Evolutionary conservation across 2,888 invertebrate genomes (phyloP).

Genomic region (Idaea aversata): DNA sequence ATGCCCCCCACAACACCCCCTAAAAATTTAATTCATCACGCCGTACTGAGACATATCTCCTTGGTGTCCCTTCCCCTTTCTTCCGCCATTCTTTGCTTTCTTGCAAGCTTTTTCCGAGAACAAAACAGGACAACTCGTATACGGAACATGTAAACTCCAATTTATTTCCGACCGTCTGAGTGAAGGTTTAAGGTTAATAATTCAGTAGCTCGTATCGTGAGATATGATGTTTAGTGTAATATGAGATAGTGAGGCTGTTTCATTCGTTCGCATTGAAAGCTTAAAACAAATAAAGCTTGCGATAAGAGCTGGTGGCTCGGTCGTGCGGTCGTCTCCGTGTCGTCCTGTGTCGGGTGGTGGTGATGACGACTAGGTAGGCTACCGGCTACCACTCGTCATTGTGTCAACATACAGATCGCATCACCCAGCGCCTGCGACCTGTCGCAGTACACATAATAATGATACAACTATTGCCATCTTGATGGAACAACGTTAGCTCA

Average conservation of each 20-base stretch:
- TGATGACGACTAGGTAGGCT: slow-evolving; percentile 33
- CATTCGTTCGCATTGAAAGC: slow-evolving; percentile 75
- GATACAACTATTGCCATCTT: no score
- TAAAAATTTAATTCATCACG: slow-evolving; percentile 81
- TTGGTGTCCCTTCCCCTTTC: slow-evolving; percentile 73
- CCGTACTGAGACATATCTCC: slow-evolving; percentile 75
- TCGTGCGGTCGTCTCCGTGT: slow-evolving; percentile 31
- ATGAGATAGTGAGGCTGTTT: slow-evolving; percentile 64
- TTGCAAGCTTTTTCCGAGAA: slow-evolving; percentile 75
- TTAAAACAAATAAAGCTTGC: slow-evolving; percentile 78
- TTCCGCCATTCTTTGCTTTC: slow-evolving; percentile 78
- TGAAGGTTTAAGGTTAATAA: neutral
- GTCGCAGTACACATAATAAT: no score
- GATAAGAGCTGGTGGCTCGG: slow-evolving; percentile 48
- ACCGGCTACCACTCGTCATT: neutral
- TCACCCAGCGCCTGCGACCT: neutral
- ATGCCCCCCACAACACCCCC: slow-evolving; percentile 62
- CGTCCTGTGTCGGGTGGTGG: slow-evolving; percentile 59
- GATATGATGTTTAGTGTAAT: slow-evolving; percentile 44
- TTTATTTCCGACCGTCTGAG: slow-evolving; percentile 26
- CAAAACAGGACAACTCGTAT: slow-evolving; percentile 53
- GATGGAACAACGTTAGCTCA: no score
- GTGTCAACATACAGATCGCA: no score
- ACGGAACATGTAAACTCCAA: slow-evolving; percentile 28
- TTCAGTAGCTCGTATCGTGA: slow-evolving; percentile 7